Evolutionary conservation across 2,888 invertebrate species (phyloP).

Genomic region (Scaptomyza tumidula): DNA sequence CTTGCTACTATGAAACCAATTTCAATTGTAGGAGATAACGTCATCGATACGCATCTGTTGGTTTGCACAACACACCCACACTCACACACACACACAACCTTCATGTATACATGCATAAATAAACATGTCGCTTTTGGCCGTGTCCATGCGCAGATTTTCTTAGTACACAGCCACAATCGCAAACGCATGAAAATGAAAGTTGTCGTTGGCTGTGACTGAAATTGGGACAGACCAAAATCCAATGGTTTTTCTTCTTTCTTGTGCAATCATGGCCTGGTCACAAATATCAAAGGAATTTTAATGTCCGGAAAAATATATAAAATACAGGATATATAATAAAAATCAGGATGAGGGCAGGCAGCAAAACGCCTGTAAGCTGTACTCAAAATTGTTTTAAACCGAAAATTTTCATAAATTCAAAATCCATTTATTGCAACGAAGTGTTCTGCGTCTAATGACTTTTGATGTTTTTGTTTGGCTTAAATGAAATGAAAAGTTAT

Average conservation of each 20-base stretch:
- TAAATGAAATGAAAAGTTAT: too few relatives aligned
- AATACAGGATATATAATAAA: neutral
- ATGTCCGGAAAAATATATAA: slow-evolving; percentile 9
- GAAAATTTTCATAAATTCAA: slow-evolving; percentile 7
- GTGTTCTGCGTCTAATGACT: neutral
- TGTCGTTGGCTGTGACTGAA: slow-evolving; percentile 37
- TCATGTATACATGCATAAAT: neutral
- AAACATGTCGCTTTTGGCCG: slow-evolving; percentile 1
- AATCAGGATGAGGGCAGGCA: neutral
- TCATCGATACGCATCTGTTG: slow-evolving; percentile 48
- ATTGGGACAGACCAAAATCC: slow-evolving; percentile 26
- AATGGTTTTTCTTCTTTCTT: slow-evolving; percentile 10
- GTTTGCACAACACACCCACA: neutral
- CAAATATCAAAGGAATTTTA: slow-evolving; percentile 50
- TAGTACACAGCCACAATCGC: slow-evolving; percentile 8
- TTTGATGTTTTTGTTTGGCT: too few relatives aligned
- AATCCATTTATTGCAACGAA: too few relatives aligned
- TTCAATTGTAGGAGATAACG: slow-evolving; percentile 57
- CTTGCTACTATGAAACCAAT: slow-evolving; percentile 41
- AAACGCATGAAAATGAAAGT: slow-evolving; percentile 62
- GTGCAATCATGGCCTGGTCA: slow-evolving; percentile 20
- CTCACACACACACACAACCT: neutral
- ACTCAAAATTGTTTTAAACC: neutral
- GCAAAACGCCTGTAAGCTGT: neutral
- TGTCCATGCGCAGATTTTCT: slow-evolving; percentile 25